Conservation (phyloP, 2,797 vertebrate species). For the Urosaurus nigricauda region DNA sequence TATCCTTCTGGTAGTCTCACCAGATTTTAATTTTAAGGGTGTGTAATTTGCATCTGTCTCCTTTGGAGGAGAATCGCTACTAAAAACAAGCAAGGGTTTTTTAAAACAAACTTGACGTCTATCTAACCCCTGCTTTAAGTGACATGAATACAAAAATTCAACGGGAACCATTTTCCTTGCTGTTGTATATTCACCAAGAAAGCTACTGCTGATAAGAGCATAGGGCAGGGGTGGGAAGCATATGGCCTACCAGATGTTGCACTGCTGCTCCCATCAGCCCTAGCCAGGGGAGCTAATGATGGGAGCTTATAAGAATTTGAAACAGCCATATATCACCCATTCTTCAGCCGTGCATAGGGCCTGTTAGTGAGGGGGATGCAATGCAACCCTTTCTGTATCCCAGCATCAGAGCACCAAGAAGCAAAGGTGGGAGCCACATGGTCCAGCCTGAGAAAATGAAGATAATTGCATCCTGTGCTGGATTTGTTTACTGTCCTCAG, state of each 20-base stretch:
- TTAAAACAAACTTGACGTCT: neutral
- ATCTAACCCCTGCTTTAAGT: neutral
- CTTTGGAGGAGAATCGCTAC: neutral
- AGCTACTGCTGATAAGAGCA: neutral
- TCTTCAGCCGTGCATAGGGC: no score
- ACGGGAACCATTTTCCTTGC: neutral
- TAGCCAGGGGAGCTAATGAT: no score
- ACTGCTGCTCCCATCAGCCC: no score
- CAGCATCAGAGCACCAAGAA: neutral
- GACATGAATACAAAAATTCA: neutral
- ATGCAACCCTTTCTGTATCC: neutral
- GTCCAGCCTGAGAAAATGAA: neutral
- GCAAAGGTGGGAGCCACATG: neutral
- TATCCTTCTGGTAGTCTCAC: neutral
- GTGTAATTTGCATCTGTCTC: neutral
- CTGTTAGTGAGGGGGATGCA: no score
- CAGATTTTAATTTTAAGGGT: neutral
- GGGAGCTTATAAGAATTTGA: no score
- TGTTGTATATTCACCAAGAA: neutral
- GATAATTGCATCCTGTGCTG: neutral
- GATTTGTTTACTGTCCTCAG: neutral
- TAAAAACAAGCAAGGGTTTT: neutral
- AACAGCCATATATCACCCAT: no score
- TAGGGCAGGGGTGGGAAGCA: neutral
- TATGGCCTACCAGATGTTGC: no score